Conservation (phyloP, 2,797 vertebrate species). For the Lutjanus campechanus region DNA sequence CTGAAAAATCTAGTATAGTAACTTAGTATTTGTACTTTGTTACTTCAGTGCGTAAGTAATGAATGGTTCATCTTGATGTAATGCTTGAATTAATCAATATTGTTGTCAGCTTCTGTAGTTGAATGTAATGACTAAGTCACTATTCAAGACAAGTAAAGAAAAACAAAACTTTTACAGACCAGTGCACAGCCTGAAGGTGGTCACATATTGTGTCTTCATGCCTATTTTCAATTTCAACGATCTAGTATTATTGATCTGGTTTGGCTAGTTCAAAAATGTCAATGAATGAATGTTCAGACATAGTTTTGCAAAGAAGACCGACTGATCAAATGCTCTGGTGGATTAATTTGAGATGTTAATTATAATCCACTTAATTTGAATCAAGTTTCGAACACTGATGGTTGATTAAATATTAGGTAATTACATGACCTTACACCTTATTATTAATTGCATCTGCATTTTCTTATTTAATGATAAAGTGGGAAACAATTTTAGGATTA, state of each 20-base stretch:
- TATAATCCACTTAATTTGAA: not conserved
- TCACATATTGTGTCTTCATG: not conserved
- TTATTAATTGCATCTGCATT: not conserved
- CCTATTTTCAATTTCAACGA: not conserved
- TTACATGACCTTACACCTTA: not conserved
- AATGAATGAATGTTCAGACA: no score
- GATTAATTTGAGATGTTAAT: not conserved
- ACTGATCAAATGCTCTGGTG: not conserved
- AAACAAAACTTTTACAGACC: not conserved
- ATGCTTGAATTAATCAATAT: not conserved
- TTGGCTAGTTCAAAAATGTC: not conserved
- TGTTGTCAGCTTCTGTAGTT: not conserved
- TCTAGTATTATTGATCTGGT: not conserved
- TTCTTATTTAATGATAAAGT: not conserved
- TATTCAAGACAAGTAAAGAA: not conserved
- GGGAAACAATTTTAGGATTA: not conserved
- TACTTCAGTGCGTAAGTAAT: not conserved
- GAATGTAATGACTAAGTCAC: not conserved
- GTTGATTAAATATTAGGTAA: conserved; percentile 4
- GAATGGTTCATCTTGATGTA: not conserved
- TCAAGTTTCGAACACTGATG: not conserved
- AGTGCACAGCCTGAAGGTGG: not conserved
- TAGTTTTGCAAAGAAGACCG: not conserved
- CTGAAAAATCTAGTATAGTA: no score
- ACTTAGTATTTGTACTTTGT: no score